A percentile compares a stretch with the other conserved stretches of the same genome.
Conservation (phyloP, 2,888 invertebrate genomes). For the Cantharis flavilabris region DNA sequence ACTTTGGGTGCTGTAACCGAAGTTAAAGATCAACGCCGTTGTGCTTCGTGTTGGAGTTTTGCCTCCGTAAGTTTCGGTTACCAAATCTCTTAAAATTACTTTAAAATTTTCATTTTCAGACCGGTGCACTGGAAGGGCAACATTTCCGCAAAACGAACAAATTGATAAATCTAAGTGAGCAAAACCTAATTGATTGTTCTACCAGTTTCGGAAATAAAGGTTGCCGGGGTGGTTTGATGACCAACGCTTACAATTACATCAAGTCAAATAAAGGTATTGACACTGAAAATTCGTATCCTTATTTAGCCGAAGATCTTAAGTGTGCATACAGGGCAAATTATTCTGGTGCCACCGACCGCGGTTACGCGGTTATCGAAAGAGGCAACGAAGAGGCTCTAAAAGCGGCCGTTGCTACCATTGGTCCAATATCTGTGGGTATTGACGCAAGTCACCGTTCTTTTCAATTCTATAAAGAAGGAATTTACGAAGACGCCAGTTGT, state of each 20-base stretch:
- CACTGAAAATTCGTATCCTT: conserved; percentile 59
- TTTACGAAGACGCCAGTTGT: conserved; percentile 69
- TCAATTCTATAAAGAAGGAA: too few species aligned
- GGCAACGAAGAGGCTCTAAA: conserved; percentile 76
- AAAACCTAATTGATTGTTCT: too few species aligned
- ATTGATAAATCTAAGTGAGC: too few species aligned
- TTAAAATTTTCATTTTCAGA: conserved; percentile 29
- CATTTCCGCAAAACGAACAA: too few species aligned
- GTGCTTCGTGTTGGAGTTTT: conserved; percentile 94
- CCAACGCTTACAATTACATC: too few species aligned
- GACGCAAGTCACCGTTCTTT: too few species aligned
- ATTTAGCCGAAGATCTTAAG: conserved; percentile 75
- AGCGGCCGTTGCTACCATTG: conserved; percentile 58
- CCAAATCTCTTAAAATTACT: not conserved
- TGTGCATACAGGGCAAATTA: conserved; percentile 71
- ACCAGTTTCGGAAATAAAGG: too few species aligned
- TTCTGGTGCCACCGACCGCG: conserved; percentile 79
- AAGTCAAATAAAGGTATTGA: too few species aligned
- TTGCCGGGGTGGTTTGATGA: too few species aligned
- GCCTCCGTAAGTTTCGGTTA: conserved; percentile 67
- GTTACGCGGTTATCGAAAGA: conserved; percentile 73
- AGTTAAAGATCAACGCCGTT: conserved; percentile 88
- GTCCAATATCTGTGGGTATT: too few species aligned
- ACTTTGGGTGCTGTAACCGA: conserved; percentile 81
- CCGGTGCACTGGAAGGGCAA: too few species aligned